phyloP scores from a whole-genome alignment of 2,113 vertebrate species.

The Mesoclemmys tuberculata region DNA sequence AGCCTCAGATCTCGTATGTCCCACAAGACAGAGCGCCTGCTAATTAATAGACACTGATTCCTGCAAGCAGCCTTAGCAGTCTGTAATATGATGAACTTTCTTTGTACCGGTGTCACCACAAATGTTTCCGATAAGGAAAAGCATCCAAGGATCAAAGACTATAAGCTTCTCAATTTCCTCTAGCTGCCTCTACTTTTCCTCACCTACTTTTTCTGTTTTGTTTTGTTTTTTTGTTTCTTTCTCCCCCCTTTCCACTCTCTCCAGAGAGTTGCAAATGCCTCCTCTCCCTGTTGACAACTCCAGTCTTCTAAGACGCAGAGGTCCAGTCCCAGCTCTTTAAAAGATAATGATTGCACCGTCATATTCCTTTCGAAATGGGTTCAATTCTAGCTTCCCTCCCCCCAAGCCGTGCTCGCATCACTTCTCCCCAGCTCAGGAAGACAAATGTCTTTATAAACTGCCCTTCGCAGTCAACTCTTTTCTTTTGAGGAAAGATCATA shows the following conservation, averaged over 20 bases:
- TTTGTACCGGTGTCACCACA: conserved; percentile 87
- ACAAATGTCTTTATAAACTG: conserved; percentile 64
- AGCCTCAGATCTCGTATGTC: conserved; percentile 79
- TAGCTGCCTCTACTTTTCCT: conserved; percentile 67
- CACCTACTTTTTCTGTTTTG: conserved; percentile 67
- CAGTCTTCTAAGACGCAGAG: neutral
- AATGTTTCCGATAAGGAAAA: conserved; percentile 90
- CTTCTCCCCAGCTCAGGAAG: conserved; percentile 1
- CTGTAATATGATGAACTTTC: conserved; percentile 87
- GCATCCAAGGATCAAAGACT: conserved; percentile 88
- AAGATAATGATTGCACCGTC: neutral
- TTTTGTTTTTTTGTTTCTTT: neutral
- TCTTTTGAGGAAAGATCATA: conserved; percentile 6
- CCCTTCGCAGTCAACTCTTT: conserved; percentile 23
- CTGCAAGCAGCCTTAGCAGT: conserved; percentile 83
- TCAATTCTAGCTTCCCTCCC: neutral
- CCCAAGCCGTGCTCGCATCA: neutral
- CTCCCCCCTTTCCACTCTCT: neutral
- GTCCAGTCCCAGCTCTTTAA: neutral
- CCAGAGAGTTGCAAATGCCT: neutral
- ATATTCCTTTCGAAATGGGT: neutral
- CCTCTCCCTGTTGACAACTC: conserved; percentile 39
- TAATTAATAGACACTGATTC: conserved; percentile 89
- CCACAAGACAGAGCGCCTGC: conserved; percentile 83
- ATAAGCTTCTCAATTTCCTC: conserved; percentile 81